Evolutionary conservation across 2,797 vertebrate genomes (phyloP), one percentile per base, ranked within the genome.

Genomic region (Buceros bicornis): DNA sequence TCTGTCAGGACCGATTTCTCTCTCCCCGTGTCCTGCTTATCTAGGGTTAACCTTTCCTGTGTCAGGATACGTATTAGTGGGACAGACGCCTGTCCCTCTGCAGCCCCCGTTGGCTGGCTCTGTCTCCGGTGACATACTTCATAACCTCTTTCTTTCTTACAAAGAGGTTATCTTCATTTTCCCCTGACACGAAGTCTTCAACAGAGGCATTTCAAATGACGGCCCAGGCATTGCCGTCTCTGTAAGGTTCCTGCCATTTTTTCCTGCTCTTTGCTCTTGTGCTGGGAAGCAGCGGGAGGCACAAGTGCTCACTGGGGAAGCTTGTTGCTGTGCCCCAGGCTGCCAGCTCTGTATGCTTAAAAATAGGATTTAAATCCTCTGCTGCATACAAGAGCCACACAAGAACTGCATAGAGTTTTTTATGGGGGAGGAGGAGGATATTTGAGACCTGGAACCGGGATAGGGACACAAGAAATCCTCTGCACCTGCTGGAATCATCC

Each of bases 291-390:
- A 69, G 89, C 57, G 9, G 67, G 80, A 83, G 58, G n/a, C 87
- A 73, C 40, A 69, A 83, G 43, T 0, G 0, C 87, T 82, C 64
- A 58, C 77, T 93, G 81, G 73, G 50, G 71, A 89, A 74, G 60
- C 53, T 84, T 50, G 15, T 61, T 92, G 14, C 53, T 13, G 7
- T 90, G 79, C 58, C 82, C 83, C 58, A 69, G 61, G 72, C 65
- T 89, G 72, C 58, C 90, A 89, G 79, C 51, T 76, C 82, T 91
- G 51, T 31, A 1, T 51, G 70, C 83, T 93, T 96, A 91, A 94
- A 96, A 97, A 94, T 94, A 94, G 95, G 69, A 64, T 86, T 96
- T 91, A 92, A 94, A 89, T 93, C 72, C 66, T 88, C 83, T 93
- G 31, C 69, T 87, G 73, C 64, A 80, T 81, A 43, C 74, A 79